Evolutionary conservation across 2,797 vertebrate genomes (phyloP), one percentile per base, ranked within the genome.

Genomic region (Bradypus variegatus): DNA sequence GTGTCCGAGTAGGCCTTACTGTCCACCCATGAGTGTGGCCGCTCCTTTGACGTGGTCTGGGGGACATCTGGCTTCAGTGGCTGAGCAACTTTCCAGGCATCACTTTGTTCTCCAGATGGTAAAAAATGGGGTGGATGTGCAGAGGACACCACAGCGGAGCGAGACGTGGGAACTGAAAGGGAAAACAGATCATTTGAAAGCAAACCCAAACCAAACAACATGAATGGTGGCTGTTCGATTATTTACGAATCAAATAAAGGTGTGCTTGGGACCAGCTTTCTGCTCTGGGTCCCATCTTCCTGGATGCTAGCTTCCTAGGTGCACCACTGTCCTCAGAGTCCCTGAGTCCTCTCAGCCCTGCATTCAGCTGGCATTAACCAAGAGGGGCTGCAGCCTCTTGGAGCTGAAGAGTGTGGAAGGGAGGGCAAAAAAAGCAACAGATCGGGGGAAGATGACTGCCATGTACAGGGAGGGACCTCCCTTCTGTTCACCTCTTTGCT

Each of bases 1-100:
- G 98, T 98, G 97, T 99, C 99, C 96, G 98, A 98, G 94, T 98
- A 99, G 96, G 98, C 98, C 97, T 98, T 98, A 84, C 99, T 98
- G 97, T 99, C 99, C 89, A 98, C 98, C 93, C 99, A 96, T 14
- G 98, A 98, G 94, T 96, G 98, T 0, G 98, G 99, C 21, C 97
- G 97, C 89, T 99, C 98, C 27, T 98, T 97, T 80, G 97, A 97
- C 94, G 96, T 95, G 2, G 89, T 95, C 84, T 96, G 97, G 70
- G 97, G 96, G 83, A 97, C 94, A 94, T 97, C 97, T 60, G 98
- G 96, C 97, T 98, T 98, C 50, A 97, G 95, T n/a, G 96, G 97
- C 73, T 97, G 96, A 92, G 98, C 97, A 2, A 8, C 92, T 96
- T 98, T 98, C 94, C 93, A 97, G 81, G 96, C 85, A 12, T 98